Evolutionary conservation across 2,113 vertebrate species (phyloP), one percentile per base, ranked within the genome.

Genomic region (Callionymus lyra): DNA sequence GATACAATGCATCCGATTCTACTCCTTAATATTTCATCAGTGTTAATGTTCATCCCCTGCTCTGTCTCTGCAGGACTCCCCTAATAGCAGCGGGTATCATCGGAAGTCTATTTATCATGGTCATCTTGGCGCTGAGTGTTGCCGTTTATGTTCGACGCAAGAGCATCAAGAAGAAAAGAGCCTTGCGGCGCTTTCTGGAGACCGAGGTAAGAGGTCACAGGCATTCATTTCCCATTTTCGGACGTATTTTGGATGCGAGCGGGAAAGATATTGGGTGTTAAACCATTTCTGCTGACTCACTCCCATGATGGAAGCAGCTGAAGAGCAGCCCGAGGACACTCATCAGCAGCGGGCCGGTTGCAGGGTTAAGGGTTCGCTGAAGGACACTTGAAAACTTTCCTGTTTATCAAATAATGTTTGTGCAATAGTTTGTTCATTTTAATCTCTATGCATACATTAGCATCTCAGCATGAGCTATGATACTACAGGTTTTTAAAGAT

Each of bases 91-190:
- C 95, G 0, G 92, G 92, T 48, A 84, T 92, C 35, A 97, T 97
- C 12, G 94, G 92, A 0, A 87, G 90, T 3, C 85, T 97, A 48
- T 98, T 98, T 58, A 86, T 98, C 70, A 67, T 97, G 16, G 88
- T 97, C 78, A 95, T 98, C 10, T 54, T 94, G 75, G 92, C 84
- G 6, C 83, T 98, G 53, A 88, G 90, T 0, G 90, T 94, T 38
- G 93, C 94, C 0, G 90, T 98, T 14, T 94, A 91, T 0, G 84
- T 90, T 8, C 86, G 94, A 10, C 87, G 95, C 27, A 94, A 93
- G 15, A 94, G 91, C 77, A 98, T 98, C 74, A 97, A 93, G 72
- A 98, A 97, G 87, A 98, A 98, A 79, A 86, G 95, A 61, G 92
- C 94, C 0, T 51, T 98, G 54, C 67, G 95, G 2, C 86, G 95